phyloP scores from a whole-genome alignment of 2,797 vertebrate genomes.

The Premnoplex brunnescens region DNA sequence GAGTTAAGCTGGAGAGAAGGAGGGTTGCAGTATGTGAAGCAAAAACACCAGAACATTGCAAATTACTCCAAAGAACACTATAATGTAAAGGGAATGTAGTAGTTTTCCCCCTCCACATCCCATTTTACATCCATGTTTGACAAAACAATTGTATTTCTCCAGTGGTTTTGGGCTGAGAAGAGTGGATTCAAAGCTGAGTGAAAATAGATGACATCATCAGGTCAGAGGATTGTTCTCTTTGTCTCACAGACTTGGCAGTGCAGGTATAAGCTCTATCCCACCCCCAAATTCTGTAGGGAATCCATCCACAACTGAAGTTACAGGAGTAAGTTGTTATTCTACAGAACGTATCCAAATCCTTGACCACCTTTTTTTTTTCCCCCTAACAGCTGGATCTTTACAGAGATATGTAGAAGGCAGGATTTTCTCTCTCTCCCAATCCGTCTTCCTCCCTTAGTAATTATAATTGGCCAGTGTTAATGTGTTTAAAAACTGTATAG shows the following conservation, averaged over 20 bases:
- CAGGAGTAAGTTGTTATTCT: neutral
- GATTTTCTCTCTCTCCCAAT: neutral
- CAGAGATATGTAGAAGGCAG: neutral
- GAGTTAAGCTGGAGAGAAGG: neutral
- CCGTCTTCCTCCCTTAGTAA: neutral
- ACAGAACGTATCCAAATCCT: neutral
- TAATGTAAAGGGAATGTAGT: neutral
- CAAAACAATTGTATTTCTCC: neutral
- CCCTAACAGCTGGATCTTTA: neutral
- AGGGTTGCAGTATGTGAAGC: neutral
- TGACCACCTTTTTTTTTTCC: neutral
- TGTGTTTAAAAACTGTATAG: neutral
- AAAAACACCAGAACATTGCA: neutral
- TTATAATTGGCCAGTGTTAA: neutral
- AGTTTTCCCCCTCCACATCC: rapidly evolving
- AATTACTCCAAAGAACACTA: neutral
- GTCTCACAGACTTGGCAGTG: neutral
- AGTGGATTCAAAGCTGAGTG: neutral
- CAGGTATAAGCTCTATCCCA: neutral
- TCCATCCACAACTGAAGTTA: neutral
- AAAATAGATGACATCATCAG: slow-evolving; percentile 34
- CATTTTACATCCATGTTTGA: neutral
- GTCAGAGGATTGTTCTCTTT: neutral
- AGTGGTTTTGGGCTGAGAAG: neutral
- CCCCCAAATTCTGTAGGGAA: neutral